Percentiles rank a stretch among this genome's conserved stretches.
phyloP scores from a whole-genome alignment of 2,113 vertebrate species.

The Gavia stellata region DNA sequence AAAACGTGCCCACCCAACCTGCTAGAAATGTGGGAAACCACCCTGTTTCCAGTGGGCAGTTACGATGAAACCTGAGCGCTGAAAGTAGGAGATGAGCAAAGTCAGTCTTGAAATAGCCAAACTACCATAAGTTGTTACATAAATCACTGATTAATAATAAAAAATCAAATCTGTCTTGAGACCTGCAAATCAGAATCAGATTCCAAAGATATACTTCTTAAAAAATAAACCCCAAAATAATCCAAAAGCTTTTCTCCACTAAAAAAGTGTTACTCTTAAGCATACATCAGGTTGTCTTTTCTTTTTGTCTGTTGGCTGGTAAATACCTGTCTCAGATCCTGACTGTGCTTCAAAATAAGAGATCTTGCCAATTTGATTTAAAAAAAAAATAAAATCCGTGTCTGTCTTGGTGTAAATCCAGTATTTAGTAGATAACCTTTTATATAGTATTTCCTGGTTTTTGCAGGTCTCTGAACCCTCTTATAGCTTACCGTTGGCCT shows the following conservation, averaged over 20 bases:
- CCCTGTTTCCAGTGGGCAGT: not conserved
- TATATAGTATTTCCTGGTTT: not conserved
- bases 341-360: not conserved
- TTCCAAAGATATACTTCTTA: not conserved
- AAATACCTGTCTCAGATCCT: accelerated
- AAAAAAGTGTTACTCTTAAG: not conserved
- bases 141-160: not conserved
- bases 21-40: not conserved
- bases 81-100: not conserved
- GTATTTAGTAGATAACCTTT: not conserved
- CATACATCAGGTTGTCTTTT: not conserved
- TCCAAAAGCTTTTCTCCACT: not conserved
- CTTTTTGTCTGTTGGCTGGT: not conserved
- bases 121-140: not conserved
- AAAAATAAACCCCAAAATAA: not conserved
- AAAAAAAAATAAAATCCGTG: not conserved
- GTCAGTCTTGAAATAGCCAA: not conserved
- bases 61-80: not conserved
- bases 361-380: not conserved
- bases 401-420: not conserved
- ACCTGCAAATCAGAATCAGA: not conserved
- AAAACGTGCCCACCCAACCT: not conserved
- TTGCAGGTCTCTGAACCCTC: not conserved
- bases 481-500: accelerated
- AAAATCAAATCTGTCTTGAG: not conserved